Percentiles rank a stretch among this genome's conserved stretches.
Evolutionary conservation across 1,140 invertebrate genomes (phyloP).

Genomic region (Dysdera silvatica): DNA sequence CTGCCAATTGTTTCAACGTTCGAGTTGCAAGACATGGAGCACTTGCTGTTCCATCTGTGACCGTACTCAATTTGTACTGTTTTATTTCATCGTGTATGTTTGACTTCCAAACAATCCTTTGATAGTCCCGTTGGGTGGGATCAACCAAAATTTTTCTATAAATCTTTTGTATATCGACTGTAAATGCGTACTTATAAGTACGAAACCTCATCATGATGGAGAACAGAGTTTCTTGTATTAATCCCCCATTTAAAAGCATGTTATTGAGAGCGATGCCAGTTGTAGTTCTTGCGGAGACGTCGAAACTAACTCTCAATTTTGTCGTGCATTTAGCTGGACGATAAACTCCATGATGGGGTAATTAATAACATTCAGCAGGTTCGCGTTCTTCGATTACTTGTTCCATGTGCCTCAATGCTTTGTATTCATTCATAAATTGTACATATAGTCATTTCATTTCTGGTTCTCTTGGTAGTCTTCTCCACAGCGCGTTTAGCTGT

Average conservation of each 20-base stretch:
- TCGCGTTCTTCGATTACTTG: background rate
- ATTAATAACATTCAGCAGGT: background rate
- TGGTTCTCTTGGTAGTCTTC: background rate
- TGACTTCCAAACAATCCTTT: constrained; percentile 44
- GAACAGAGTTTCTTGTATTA: background rate
- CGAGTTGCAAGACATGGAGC: constrained; percentile 40
- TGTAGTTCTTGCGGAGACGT: background rate
- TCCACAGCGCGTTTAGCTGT: background rate
- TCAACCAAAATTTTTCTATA: background rate
- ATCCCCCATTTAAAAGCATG: background rate
- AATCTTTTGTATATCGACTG: background rate
- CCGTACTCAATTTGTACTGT: constrained; percentile 36
- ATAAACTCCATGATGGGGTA: background rate
- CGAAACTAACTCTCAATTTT: background rate
- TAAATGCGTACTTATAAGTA: background rate
- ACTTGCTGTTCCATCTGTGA: constrained; percentile 39
- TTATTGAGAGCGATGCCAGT: background rate
- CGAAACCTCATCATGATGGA: background rate
- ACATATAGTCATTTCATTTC: background rate
- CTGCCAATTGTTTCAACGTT: constrained; percentile 33
- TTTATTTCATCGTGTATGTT: constrained; percentile 33
- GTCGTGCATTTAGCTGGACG: background rate
- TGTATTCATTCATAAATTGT: background rate
- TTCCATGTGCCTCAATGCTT: background rate
- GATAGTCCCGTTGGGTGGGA: constrained; percentile 26